These are phyloP conservation scores for Macrochelys suwanniensis DNA, from an alignment of 2,797 vertebrate species.

Conservation along the genomic window DNA sequence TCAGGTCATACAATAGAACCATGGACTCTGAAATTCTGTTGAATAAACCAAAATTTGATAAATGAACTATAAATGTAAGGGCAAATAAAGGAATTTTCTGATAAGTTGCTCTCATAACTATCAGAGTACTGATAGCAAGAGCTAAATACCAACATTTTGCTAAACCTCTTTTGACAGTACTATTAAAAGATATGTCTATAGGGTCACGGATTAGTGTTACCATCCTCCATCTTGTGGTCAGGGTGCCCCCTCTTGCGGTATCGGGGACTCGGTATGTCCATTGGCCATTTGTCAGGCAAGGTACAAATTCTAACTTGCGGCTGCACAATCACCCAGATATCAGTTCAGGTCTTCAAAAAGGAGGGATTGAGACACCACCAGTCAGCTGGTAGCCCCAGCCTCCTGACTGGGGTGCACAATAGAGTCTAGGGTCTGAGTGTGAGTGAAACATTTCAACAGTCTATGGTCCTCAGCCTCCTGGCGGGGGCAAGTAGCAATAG, in stretches of 20 bases:
- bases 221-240: neutral
- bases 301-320: too few species aligned
- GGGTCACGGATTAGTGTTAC: neutral
- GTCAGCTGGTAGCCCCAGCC: neutral
- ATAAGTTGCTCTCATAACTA: neutral
- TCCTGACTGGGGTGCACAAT: neutral
- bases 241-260: too few species aligned
- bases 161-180: neutral
- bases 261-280: too few species aligned
- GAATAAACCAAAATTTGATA: neutral
- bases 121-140: neutral
- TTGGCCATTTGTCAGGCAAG: neutral
- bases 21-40: neutral
- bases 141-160: neutral
- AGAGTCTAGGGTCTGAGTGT: neutral
- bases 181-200: neutral
- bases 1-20: neutral
- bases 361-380: too few species aligned
- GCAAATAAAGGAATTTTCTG: neutral
- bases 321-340: too few species aligned
- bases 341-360: too few species aligned
- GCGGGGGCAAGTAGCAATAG: neutral
- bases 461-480: neutral
- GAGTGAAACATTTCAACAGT: neutral
- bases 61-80: neutral